Evolutionary conservation across 2,888 invertebrate species (phyloP).

Genomic region (Thera obeliscata): DNA sequence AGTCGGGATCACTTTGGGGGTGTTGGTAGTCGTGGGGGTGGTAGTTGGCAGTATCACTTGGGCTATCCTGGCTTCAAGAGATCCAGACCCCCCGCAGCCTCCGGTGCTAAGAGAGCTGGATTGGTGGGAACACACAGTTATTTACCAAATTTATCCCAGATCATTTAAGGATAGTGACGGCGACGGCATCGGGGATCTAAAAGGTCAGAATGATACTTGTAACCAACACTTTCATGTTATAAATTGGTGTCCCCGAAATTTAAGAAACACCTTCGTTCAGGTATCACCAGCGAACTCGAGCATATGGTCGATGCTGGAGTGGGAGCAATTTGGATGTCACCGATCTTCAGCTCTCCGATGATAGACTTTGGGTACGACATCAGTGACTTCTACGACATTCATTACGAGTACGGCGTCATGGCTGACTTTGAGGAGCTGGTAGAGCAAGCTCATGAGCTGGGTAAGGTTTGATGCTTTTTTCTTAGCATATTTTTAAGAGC

Average conservation of each 20-base stretch:
- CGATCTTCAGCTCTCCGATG: constrained; percentile 93
- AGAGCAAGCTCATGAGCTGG: constrained; percentile 82
- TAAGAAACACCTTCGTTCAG: constrained; percentile 49
- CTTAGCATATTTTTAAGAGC: too few relatives aligned
- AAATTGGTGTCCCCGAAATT: too few relatives aligned
- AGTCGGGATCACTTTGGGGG: constrained; percentile 43
- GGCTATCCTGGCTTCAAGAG: constrained; percentile 50
- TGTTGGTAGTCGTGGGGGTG: constrained; percentile 48
- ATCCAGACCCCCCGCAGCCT: constrained; percentile 45
- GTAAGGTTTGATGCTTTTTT: constrained; percentile 47
- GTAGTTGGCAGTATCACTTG: constrained; percentile 53
- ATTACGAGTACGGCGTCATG: constrained; percentile 89
- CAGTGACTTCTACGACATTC: constrained; percentile 89
- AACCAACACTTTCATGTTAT: too few relatives aligned
- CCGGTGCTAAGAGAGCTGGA: constrained; percentile 62
- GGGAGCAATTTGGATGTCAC: constrained; percentile 92
- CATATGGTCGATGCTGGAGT: constrained; percentile 89
- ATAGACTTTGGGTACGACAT: constrained; percentile 95
- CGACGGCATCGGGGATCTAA: constrained; percentile 92
- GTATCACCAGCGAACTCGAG: constrained; percentile 83
- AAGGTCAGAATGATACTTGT: constrained; percentile 73
- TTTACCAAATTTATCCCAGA: constrained; percentile 93
- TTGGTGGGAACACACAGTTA: constrained; percentile 91
- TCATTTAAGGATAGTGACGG: constrained; percentile 92
- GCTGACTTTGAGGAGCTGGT: constrained; percentile 87